Evolutionary conservation across 2,113 vertebrate species (phyloP).

Genomic region (Harpagus bidentatus): DNA sequence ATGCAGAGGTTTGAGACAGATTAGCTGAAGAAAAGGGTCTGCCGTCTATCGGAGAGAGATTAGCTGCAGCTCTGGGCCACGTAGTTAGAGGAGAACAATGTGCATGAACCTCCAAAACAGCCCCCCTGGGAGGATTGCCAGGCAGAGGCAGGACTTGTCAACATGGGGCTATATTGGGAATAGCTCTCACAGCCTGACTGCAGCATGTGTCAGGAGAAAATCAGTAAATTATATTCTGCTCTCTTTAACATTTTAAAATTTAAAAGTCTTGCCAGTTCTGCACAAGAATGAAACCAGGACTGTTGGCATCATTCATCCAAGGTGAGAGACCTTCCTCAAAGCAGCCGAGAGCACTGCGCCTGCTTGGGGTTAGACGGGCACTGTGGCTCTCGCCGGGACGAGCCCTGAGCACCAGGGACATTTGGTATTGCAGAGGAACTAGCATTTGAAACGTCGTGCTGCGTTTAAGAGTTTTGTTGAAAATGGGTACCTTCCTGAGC

Average conservation of each 20-base stretch:
- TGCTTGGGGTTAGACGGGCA: neutral
- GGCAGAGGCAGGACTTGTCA: neutral
- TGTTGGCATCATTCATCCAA: neutral
- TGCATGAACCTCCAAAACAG: neutral
- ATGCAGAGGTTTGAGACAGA: neutral
- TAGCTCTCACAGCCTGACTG: neutral
- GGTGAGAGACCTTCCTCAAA: neutral
- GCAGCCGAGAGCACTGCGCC: neutral
- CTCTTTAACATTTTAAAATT: neutral
- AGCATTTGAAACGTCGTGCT: rapidly evolving
- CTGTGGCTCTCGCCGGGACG: rapidly evolving
- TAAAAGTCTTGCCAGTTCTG: neutral
- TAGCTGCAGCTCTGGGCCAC: neutral
- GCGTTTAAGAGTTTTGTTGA: neutral
- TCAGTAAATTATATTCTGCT: neutral
- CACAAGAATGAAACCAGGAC: neutral
- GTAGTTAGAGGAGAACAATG: neutral
- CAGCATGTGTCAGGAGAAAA: neutral
- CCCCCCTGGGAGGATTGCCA: neutral
- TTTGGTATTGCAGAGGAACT: neutral
- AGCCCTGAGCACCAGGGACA: neutral
- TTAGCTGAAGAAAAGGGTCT: neutral
- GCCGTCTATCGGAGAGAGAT: neutral
- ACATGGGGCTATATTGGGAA: rapidly evolving
- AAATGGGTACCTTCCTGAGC: neutral